Base-by-base conservation (phyloP, 2,888 invertebrate species). In the Amphimallon solstitiale region DNA sequence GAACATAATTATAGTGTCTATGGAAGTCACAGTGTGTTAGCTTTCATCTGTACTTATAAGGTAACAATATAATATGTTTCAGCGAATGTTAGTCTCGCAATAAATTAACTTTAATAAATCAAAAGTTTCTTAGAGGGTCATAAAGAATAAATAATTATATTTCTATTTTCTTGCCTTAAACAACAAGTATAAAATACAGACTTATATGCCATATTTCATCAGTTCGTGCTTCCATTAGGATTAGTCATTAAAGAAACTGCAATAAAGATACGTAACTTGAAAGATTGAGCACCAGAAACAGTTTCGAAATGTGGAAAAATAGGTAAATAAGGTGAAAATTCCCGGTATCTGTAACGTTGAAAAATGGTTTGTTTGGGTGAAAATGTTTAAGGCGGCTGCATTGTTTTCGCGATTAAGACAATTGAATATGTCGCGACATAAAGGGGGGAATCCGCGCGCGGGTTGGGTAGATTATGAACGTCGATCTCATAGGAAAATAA, bases 401-500 rank as follows among this genome's bases (percentile, higher is more conserved):
- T 62, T 62, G 62, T 62, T 62, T 62, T 49, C 49, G 38, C 49
- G 48, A 49, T 49, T 23, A 62, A 63, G 35, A 37, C 19, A 54
- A 63, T 63, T 21, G 54, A 52, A 45, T 45, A 52, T 45, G 54
- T 54, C 54, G 63, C 52, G 54, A 45, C 54, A 35, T 23, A 52
- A 51, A 54, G 35, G 29, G 14, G 21, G n/a, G n/a, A n/a, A n/a
- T n/a, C n/a, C 2, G 17, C 45, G 3, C 45, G 19, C n/a, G 38
- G n/a, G 38, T 23, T 10, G 12, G 21, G 15, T 48, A 49, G 38
- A 49, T 38, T 51, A 51, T 51, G 40, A 49, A 51, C n/a, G 62
- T 51, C 34, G 38, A 51, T 45, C 45, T 48, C 65, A 59, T 49
- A 29, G 51, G 63, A 64, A 68, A 67, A 70, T 68, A 68, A 68